Evolutionary conservation across 2,888 invertebrate species (phyloP), one percentile per base, ranked within the genome.

Genomic region (Archips crataeganus): DNA sequence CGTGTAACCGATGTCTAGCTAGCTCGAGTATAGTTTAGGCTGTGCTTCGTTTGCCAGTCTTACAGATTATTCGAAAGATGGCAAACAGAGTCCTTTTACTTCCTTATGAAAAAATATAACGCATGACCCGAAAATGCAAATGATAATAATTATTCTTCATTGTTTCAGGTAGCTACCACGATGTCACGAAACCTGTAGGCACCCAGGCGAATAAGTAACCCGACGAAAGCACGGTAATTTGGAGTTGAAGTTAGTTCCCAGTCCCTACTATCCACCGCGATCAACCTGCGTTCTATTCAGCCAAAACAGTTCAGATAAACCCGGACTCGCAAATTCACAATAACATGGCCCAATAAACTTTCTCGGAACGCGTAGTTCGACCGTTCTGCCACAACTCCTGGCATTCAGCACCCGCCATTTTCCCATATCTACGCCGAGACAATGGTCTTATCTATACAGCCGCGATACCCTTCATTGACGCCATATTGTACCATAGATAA

Each of bases 371-470:
- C 42, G 74, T 64, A 68, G 73, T 69, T 65, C 39, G 2, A 34
- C 74, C 68, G 69, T 69, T 61, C 39, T 4, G 32, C 39, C 10
- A 32, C 60, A 65, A 74, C 51, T 74, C 69, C n/a, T 13, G 63
- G 64, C 69, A 70, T 74, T 70, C 60, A 54, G 51, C 65, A 49
- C 60, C 60, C 70, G 70, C 74, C 74, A 70, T 74, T 74, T 74
- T 70, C 74, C 70, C 74, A 74, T 74, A 74, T 74, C 74, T 70
- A n/a, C 39, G 15, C 63, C 6, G 51, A 74, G 74, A 74, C 74
- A 74, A 74, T 74, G 70, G 74, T 70, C 64, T 74, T 74, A 74
- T 74, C 74, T 74, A 45, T 64, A 60, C 59, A 68, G 73, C 74
- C 69, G 60, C 63, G 73, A 69, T 73, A 73, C 73, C 63, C 69